Evolutionary conservation across 2,888 invertebrate species (phyloP).

Genomic region (Tubulanus polymorphus): DNA sequence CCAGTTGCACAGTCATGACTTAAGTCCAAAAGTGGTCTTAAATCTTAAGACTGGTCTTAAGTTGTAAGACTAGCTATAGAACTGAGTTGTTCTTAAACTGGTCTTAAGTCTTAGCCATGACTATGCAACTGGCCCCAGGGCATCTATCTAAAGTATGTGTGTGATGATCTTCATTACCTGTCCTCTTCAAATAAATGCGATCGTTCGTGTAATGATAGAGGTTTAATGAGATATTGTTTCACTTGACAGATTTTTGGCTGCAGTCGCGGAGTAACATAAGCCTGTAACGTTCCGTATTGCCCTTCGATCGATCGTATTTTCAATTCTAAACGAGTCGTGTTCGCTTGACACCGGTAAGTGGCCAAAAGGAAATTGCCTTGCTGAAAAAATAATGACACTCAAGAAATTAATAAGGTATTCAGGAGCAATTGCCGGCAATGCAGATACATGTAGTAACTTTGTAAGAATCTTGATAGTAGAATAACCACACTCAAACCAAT

Average conservation of each 20-base stretch:
- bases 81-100: no score
- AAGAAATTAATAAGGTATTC: not conserved
- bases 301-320: constrained; percentile 78
- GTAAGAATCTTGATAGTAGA: not conserved
- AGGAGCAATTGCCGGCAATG: not conserved
- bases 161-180: constrained; percentile 56
- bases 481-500: no score
- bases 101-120: no score
- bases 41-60: no score
- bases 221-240: constrained; percentile 67
- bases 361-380: constrained; percentile 71
- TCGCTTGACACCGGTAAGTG: constrained; percentile 89
- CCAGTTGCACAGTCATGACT: no score
- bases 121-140: no score
- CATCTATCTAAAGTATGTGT: no score
- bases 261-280: constrained; percentile 73
- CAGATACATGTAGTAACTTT: not conserved
- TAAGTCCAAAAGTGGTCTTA: no score
- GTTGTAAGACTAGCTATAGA: no score
- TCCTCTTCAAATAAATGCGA: constrained; percentile 64
- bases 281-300: constrained; percentile 69
- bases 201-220: constrained; percentile 73
- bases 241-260: constrained; percentile 75
- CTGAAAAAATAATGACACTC: constrained; percentile 44
- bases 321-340: constrained; percentile 83